A percentile compares a stretch with the other conserved stretches of the same genome.
Evolutionary conservation across 23 tunicate species (phyloP).

Genomic region (Clavelina lepadiformis): DNA sequence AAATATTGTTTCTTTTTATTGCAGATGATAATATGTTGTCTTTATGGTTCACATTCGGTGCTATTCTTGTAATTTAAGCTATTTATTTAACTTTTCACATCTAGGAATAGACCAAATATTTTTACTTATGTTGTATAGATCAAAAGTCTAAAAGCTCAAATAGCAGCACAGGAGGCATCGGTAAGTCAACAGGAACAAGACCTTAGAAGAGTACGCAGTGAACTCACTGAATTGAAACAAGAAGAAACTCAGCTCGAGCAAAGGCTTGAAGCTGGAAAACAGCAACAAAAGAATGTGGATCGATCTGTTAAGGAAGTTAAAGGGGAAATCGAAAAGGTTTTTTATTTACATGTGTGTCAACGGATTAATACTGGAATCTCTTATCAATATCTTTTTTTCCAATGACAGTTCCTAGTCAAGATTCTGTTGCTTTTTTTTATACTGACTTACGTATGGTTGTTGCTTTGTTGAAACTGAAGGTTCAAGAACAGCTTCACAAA

Average conservation of each 20-base stretch:
- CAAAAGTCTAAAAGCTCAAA: slow-evolving; percentile 46
- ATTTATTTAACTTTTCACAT: too few species aligned
- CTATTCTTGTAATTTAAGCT: too few species aligned
- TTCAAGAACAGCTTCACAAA: slow-evolving; percentile 32
- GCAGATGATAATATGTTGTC: too few species aligned
- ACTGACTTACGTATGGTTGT: too few species aligned
- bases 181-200: slow-evolving; percentile 57
- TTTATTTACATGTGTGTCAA: not conserved
- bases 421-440: too few species aligned
- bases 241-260: slow-evolving; percentile 83
- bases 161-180: slow-evolving; percentile 46
- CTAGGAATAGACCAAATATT: too few species aligned
- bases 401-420: too few species aligned
- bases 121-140: slow-evolving; percentile 37
- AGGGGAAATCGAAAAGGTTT: slow-evolving; percentile 53
- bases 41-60: too few species aligned
- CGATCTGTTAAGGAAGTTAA: slow-evolving; percentile 52
- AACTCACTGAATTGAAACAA: slow-evolving; percentile 52
- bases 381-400: too few species aligned
- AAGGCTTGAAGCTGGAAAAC: slow-evolving; percentile 56
- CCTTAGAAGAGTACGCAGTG: slow-evolving; percentile 24
- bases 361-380: too few species aligned
- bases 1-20: too few species aligned
- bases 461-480: too few species aligned
- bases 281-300: slow-evolving; percentile 43